Percentiles rank a stretch among this genome's conserved stretches.
Evolutionary conservation across 2,113 vertebrate species (phyloP).

Genomic region (Sardina pilchardus): DNA sequence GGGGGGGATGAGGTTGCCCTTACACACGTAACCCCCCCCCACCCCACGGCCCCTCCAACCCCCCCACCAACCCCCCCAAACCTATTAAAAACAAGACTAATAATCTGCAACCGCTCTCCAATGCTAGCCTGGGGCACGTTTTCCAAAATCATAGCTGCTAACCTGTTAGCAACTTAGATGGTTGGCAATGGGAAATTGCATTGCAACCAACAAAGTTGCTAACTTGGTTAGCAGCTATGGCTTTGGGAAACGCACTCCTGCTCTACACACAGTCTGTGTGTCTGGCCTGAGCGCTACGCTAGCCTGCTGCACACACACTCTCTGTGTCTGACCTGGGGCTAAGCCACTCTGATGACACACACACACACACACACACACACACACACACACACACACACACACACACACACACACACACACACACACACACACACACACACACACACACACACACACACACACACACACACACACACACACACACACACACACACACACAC

Average conservation of each 20-base stretch:
- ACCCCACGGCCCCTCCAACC: background rate
- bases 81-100: constrained; percentile 27
- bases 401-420: background rate
- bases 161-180: too few relatives aligned
- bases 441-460: background rate
- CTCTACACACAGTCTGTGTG: background rate
- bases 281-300: background rate
- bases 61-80: background rate
- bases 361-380: background rate
- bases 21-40: constrained; percentile 29
- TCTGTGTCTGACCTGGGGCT: background rate
- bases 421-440: too few relatives aligned
- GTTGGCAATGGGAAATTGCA: too few relatives aligned
- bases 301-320: background rate
- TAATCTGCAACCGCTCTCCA: constrained; percentile 4
- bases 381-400: background rate
- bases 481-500: background rate
- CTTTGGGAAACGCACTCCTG: too few relatives aligned
- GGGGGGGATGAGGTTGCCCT: constrained; percentile 19
- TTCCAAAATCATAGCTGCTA: too few relatives aligned
- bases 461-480: background rate
- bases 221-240: too few relatives aligned
- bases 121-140: too few relatives aligned
- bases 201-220: too few relatives aligned
- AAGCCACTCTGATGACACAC: background rate